Base-by-base conservation (phyloP, 2,888 invertebrate species). In the Antitype chi region DNA sequence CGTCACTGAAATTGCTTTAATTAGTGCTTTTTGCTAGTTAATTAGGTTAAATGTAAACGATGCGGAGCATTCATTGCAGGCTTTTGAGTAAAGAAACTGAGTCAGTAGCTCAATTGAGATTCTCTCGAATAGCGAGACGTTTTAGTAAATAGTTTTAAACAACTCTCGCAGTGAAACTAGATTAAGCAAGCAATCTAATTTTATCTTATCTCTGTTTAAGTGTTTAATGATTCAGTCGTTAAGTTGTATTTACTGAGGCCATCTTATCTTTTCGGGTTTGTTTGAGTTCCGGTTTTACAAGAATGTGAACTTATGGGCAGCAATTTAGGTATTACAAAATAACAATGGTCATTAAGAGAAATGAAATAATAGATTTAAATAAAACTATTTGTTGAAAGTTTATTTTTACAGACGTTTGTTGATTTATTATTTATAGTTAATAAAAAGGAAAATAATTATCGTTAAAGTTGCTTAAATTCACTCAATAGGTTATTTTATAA, bases 11-110 rank as follows among this genome's bases (percentile, higher is more conserved):
- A 88, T 80, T 80, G 76, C 73, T 80, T 76, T 82, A 86, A 88
- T 88, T 80, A 76, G 71, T 70, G 70, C 85, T 76, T 75, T 76
- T 80, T 78, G 70, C 74, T 66, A 63, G 82, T 43, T 88, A 88
- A 88, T 88, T 88, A 85, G 77, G 77, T 81, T 63, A 82, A 78
- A 78, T 76, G 72, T 78, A 77, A 86, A 72, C 70, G 79, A 71
- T 80, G 75, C 71, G 43, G 70, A 69, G 66, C 64, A 64, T 75
- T 71, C 63, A 67, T 70, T 82, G 60, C 70, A 71, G 63, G 59
- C 78, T 81, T 81, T 71, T 69, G 43, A 69, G 47, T 47, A 55
- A 81, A 82, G 76, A 69, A 70, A 75, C 80, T 76, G 77, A 81
- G 81, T 78, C 80, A 81, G 82, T 76, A 59, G 69, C 73, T 76